Base-by-base conservation (phyloP, 2,797 vertebrate species). In the Scarus forsteni region DNA sequence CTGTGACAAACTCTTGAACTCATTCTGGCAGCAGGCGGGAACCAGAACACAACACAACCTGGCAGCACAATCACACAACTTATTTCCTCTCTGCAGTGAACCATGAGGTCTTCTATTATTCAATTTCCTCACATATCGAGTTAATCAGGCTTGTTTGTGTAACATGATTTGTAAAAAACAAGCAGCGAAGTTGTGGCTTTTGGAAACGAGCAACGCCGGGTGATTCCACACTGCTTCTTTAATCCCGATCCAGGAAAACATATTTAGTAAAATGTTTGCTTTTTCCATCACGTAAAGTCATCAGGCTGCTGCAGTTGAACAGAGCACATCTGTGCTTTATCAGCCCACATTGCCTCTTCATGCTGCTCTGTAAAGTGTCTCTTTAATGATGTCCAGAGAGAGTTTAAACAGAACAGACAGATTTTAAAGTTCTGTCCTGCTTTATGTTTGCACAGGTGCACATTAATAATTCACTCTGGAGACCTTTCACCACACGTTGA, bases 271-370 rank as follows among this genome's bases (percentile, higher is more conserved):
- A 71, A 74, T 69, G 65, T 51, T 27, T 8, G 70, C 77, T 60
- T 87, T 78, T 85, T 86, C 88, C 88, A 84, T 91, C 60, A 34
- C 50, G 50, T 51, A 34, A 51, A 51, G 50, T 5, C 19, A 51
- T 51, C 50, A 51, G 27, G 50, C 19, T 14, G 10, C 27, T 84
- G 67, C 73, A 79, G 78, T 59, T 81, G 80, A 79, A 84, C 51
- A 58, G 57, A 85, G 72, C 67, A 89, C 92, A 93, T 92, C 89
- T 93, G 92, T 66, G 76, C 90, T 89, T 90, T 73, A 93, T 94
- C 86, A 89, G 45, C 60, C 66, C 42, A 49, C 70, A 88, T 79
- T 79, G 83, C 55, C 51, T 68, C 60, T 58, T 69, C 77, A 79
- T 69, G 58, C 49, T 36, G 52, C 39, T 50, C 52, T 62, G 60